Conservation (phyloP, 2,113 vertebrate species). For the Nyctereutes procyonoides region DNA sequence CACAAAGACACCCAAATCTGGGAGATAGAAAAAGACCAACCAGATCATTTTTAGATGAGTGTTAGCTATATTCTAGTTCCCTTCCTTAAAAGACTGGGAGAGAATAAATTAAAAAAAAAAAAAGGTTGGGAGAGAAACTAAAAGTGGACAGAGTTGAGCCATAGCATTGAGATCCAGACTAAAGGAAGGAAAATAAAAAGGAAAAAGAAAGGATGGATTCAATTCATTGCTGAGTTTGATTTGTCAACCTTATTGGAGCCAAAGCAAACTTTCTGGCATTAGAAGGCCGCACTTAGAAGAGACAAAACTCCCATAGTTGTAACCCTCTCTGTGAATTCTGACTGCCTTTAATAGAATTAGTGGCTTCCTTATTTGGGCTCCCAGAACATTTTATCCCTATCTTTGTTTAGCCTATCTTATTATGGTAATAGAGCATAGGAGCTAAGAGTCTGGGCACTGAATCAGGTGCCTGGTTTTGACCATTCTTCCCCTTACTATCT, state of each 20-base stretch:
- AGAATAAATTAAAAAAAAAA: not conserved
- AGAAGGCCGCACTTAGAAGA: not conserved
- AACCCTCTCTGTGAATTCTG: not conserved
- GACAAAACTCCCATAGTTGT: not conserved
- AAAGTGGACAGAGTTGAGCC: not conserved
- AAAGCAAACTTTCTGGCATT: not conserved
- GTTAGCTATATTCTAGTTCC: not conserved
- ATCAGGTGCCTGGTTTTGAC: not conserved
- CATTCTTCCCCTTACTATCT: not conserved
- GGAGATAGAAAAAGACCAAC: not conserved
- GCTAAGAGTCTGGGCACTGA: not conserved
- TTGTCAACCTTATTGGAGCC: not conserved
- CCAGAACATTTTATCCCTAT: not conserved
- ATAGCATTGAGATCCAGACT: not conserved
- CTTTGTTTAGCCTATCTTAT: not conserved
- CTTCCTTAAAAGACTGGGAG: conserved; percentile 2
- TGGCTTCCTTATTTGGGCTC: not conserved
- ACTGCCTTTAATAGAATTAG: not conserved
- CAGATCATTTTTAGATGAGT: not conserved
- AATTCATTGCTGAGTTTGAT: not conserved
- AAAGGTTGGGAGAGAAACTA: conserved; percentile 27
- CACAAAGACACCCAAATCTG: not conserved
- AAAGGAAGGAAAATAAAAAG: not conserved
- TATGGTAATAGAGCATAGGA: not conserved
- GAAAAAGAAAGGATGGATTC: not conserved